Base-by-base conservation (phyloP, 2,797 vertebrate genomes). In the Enoplosus armatus region DNA sequence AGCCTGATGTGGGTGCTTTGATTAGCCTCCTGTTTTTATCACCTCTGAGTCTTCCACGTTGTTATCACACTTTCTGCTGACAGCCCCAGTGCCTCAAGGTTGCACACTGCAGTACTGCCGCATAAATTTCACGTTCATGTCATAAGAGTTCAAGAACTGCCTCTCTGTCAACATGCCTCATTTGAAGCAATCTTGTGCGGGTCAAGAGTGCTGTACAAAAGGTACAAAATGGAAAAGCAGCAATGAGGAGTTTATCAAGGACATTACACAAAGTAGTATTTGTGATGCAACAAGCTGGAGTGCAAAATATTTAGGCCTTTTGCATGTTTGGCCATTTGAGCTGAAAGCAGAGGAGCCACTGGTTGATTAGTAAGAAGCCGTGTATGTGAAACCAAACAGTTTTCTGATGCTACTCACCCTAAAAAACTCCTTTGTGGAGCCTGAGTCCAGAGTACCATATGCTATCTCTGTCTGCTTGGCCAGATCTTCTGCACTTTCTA, bases 401-500 rank as follows among this genome's bases (percentile, higher is more conserved):
- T 59, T 72, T 43, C 60, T 48, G 70, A 55, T 27, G 18, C 58
- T 41, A 97, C 97, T 98, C 95, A 99, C 98, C 97, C 98, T 96
- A 92, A 99, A 99, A 96, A 99, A 99, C 96, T 99, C 98, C 96
- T 99, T 99, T 90, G 98, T 99, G 86, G 98, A 99, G 89, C 98
- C 98, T 77, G 98, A 99, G 94, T 99, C 98, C 96, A 99, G 93
- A 87, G 98, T 99, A 88, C 98, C 98, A 62, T 99, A 99, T 69
- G 98, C 98, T 90, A 99, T 99, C 96, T 99, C 98, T 41, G 98
- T 99, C 96, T 99, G 98, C 87, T 99, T 99, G 83, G 98, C 98
- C 89, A 99, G 94, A 93, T 99, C 98, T 93, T 99, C 98, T 8
- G 98, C 98, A 43, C 98, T 99, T 92, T 99, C 98, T 90, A 99